Base-by-base conservation (phyloP, 2,888 invertebrate species). In the Andrena camellia region DNA sequence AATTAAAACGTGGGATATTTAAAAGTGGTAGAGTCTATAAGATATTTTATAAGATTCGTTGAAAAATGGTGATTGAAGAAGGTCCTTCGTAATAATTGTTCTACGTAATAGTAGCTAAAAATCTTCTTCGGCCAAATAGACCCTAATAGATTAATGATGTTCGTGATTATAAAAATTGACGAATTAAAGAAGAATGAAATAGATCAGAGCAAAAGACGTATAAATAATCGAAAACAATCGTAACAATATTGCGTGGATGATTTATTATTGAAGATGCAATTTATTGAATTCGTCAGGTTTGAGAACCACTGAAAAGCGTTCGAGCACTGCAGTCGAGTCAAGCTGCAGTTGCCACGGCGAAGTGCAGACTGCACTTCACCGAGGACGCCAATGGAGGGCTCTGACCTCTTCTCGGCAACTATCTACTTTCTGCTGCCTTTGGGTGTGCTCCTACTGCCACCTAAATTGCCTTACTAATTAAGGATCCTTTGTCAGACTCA, bases 351-450 rank as follows among this genome's bases (percentile, higher is more conserved):
- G 88, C 90, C 86, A 89, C 89, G 86, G 88, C 84, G 82, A 82
- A 86, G 86, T 84, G 85, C 86, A 85, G 88, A 60, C 83, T 85
- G 83, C 86, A 86, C 86, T 83, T 81, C 86, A 83, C 83, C 90
- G 90, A 90, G 89, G 90, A 91, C 90, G 85, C 89, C 86, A 87
- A 87, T 89, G 88, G 88, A 85, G 92, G 91, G 88, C 92, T 91
- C 91, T 92, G 92, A 92, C 92, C 92, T 89, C 89, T 82, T 86
- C 88, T 81, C 84, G 69, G 80, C 79, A 81, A 86, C 88, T 86
- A 85, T 85, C 80, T 87, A 83, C 85, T 88, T 85, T 87, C 85
- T 67, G 88, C 76, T 69, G 74, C 74, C 78, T 85, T 81, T 82
- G 88, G 83, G 83, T 86, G 85, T 83, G 83, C 81, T 84, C 75